A percentile compares a stretch with the other conserved stretches of the same genome.
phyloP scores from a whole-genome alignment of 2,888 invertebrate genomes.

The Axea sp. region DNA sequence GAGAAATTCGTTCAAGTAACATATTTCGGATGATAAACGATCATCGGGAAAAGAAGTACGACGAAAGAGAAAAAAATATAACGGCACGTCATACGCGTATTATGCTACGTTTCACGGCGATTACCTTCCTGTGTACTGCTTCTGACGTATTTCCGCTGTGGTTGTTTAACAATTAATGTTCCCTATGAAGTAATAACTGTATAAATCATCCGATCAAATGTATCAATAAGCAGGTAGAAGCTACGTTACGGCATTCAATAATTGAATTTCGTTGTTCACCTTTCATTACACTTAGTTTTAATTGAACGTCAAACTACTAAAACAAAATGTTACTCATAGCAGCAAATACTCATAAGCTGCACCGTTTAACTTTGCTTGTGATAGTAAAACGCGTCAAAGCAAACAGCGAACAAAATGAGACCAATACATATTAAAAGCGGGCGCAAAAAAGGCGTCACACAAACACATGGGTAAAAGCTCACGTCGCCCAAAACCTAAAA shows the following conservation, averaged over 20 bases:
- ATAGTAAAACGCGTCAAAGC: background rate
- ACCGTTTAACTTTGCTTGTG: background rate
- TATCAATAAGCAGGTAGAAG: constrained; percentile 29
- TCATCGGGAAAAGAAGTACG: constrained; percentile 62
- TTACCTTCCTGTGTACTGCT: constrained; percentile 71
- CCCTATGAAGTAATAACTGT: constrained; percentile 69
- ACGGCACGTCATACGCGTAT: constrained; percentile 48
- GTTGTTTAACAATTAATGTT: constrained; percentile 76
- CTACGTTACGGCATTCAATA: background rate
- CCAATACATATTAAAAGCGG: no score
- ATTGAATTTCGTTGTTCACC: constrained; percentile 10
- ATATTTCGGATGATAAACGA: constrained; percentile 76
- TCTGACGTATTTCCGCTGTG: constrained; percentile 76
- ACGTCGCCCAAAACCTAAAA: constrained; percentile 24
- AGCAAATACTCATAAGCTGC: background rate
- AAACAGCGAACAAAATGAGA: no score
- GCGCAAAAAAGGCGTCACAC: no score
- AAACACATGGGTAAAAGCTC: constrained; percentile 31
- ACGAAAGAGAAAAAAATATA: constrained; percentile 37
- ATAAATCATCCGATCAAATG: constrained; percentile 70
- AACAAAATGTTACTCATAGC: constrained; percentile 1
- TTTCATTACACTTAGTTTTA: constrained; percentile 2
- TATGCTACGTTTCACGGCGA: constrained; percentile 61
- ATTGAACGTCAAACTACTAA: background rate
- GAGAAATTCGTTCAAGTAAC: constrained; percentile 69